Conservation (phyloP, 2,888 invertebrate species). For the Tanytarsus gracilentus region DNA sequence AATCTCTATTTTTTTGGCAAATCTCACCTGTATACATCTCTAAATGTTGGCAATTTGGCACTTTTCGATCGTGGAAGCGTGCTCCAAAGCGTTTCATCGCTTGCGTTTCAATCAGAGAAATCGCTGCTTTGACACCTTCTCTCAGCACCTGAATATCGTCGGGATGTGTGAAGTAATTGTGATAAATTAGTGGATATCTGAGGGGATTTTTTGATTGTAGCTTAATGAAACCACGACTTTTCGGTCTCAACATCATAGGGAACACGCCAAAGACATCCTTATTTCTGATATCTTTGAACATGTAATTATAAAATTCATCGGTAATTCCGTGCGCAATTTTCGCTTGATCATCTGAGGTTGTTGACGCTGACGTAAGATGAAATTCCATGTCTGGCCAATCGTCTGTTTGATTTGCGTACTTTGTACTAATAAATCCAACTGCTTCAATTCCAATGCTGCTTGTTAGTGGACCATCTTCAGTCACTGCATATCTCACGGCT, state of each 20-base stretch:
- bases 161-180: slow-evolving; percentile 83
- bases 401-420: slow-evolving; percentile 74
- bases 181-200: slow-evolving; percentile 78
- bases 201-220: slow-evolving; percentile 59
- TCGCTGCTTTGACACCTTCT: slow-evolving; percentile 77
- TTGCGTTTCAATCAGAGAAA: slow-evolving; percentile 70
- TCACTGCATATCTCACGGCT: slow-evolving; percentile 71
- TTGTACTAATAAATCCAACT: slow-evolving; percentile 78
- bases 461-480: slow-evolving; percentile 80
- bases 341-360: slow-evolving; percentile 68
- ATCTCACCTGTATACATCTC: slow-evolving; percentile 54
- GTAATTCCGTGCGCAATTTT: slow-evolving; percentile 72
- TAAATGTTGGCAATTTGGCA: slow-evolving; percentile 76
- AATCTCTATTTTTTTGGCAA: too few species aligned
- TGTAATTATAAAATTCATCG: slow-evolving; percentile 71
- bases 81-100: slow-evolving; percentile 73
- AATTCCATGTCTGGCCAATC: slow-evolving; percentile 91
- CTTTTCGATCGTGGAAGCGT: slow-evolving; percentile 59
- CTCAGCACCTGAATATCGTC: slow-evolving; percentile 73
- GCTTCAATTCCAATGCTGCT: slow-evolving; percentile 81
- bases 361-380: slow-evolving; percentile 76
- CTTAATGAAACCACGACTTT: slow-evolving; percentile 72
- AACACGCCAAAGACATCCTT: slow-evolving; percentile 72
- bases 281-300: slow-evolving; percentile 61
- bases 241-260: slow-evolving; percentile 83